These are phyloP conservation scores for Polypedilum vanderplanki DNA, from an alignment of 1,140 invertebrate genomes.

Conservation along the genomic window DNA sequence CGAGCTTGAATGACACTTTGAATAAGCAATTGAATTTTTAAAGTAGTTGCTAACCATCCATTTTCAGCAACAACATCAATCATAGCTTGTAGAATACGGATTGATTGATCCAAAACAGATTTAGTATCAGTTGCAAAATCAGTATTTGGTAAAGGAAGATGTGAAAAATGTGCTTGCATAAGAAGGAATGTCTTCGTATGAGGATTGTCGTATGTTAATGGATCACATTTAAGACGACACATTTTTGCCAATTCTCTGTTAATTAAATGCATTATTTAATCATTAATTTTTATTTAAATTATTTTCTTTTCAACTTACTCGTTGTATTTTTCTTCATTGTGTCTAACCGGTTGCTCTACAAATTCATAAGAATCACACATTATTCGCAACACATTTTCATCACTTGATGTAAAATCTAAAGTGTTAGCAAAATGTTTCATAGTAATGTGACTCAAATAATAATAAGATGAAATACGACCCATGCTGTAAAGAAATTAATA, in stretches of 20 bases:
- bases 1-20: slow-evolving; percentile 91
- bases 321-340: slow-evolving; percentile 96
- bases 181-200: slow-evolving; percentile 92
- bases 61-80: slow-evolving; percentile 85
- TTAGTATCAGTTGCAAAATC: slow-evolving; percentile 97
- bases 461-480: slow-evolving; percentile 91
- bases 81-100: slow-evolving; percentile 92
- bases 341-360: slow-evolving; percentile 88
- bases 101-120: slow-evolving; percentile 91
- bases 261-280: slow-evolving; percentile 32
- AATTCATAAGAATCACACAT: slow-evolving; percentile 87
- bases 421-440: slow-evolving; percentile 73
- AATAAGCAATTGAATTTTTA: slow-evolving; percentile 68
- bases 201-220: slow-evolving; percentile 72
- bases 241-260: slow-evolving; percentile 70
- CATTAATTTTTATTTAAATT: not conserved
- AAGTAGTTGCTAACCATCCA: slow-evolving; percentile 76
- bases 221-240: slow-evolving; percentile 66
- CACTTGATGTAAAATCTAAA: slow-evolving; percentile 55
- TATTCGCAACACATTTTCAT: slow-evolving; percentile 72
- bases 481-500: slow-evolving; percentile 46
- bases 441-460: slow-evolving; percentile 92
- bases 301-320: slow-evolving; percentile 50
- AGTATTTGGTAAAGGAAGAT: slow-evolving; percentile 71
- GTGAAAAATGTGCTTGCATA: slow-evolving; percentile 87